phyloP scores from a whole-genome alignment of 2,797 vertebrate genomes.

The Columba guinea region DNA sequence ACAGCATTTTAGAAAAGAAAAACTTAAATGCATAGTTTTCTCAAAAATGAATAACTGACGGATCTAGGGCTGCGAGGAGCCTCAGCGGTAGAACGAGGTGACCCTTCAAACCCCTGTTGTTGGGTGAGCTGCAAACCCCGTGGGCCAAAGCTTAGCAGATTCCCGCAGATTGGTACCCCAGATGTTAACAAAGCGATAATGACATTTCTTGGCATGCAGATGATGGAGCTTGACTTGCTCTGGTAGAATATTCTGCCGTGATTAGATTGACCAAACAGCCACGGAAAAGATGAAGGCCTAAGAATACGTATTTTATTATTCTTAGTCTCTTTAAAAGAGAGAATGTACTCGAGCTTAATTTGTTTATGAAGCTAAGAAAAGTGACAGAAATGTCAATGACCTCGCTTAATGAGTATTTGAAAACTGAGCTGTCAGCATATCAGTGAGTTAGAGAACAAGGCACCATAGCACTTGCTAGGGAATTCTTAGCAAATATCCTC shows the following conservation, averaged over 20 bases:
- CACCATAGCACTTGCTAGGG: background rate
- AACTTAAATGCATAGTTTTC: background rate
- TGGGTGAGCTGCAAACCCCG: too few species aligned
- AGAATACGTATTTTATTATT: background rate
- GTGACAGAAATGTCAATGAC: background rate
- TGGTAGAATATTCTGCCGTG: background rate
- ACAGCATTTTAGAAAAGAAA: background rate
- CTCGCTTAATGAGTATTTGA: background rate
- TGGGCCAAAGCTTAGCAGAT: background rate
- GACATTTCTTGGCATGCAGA: background rate
- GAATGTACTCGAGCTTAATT: background rate
- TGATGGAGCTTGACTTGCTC: background rate
- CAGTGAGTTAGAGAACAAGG: background rate
- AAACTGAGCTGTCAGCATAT: background rate
- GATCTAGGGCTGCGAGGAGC: background rate
- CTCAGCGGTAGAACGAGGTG: background rate
- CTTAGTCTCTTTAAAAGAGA: background rate
- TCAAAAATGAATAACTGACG: background rate
- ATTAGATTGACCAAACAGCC: background rate
- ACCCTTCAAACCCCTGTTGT: background rate
- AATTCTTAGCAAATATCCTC: background rate
- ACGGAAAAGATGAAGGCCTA: background rate
- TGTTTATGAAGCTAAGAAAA: background rate
- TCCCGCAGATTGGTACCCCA: background rate
- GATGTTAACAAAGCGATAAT: background rate